Evolutionary conservation across 2,113 vertebrate species (phyloP), one percentile per base, ranked within the genome.

Genomic region (Alouatta palliata): DNA sequence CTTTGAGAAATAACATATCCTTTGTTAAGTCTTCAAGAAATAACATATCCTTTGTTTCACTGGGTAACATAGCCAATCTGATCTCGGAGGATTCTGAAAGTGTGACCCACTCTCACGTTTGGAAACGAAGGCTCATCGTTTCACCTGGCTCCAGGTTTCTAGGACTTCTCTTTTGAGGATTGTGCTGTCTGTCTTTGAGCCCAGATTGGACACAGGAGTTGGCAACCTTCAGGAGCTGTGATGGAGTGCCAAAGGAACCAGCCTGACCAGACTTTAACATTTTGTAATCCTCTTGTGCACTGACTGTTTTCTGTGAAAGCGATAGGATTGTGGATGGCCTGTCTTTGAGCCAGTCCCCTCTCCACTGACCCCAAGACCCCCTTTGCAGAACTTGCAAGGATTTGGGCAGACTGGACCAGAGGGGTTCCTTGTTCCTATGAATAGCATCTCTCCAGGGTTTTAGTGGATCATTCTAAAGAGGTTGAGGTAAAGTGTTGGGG

Each of bases 91-190:
- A 73, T 83, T 89, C 90, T 85, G 83, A 90, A 82, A 92, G 45
- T 2, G 0, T 91, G 89, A 94, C 84, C 87, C 76, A 73, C 37
- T 92, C 83, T 58, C 68, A 43, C 0, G 1, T 92, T 92, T 52
- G 47, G 82, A 88, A 86, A 43, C 8, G 32, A 71, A 87, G 52
- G 73, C n/a, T 66, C 7, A 2, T 94, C 75, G 66, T 96, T 73
- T 73, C 32, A 16, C 91, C 49, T 91, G 91, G 61, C 61, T 82
- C 71, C 35, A 8, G 83, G 66, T 96, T 96, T 97, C 90, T 95
- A 84, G 98, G 79, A 88, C 93, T 89, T 66, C 86, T 89, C 91
- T 97, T 97, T 95, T 95, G 91, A 97, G 93, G 92, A 92, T 84
- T 6, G 3, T 49, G 64, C 49, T 40, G 23, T 87, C 80, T 91